A percentile compares a stretch with the other conserved stretches of the same genome.
Conservation (phyloP, 2,113 vertebrate genomes). For the Podarcis raffonei region DNA sequence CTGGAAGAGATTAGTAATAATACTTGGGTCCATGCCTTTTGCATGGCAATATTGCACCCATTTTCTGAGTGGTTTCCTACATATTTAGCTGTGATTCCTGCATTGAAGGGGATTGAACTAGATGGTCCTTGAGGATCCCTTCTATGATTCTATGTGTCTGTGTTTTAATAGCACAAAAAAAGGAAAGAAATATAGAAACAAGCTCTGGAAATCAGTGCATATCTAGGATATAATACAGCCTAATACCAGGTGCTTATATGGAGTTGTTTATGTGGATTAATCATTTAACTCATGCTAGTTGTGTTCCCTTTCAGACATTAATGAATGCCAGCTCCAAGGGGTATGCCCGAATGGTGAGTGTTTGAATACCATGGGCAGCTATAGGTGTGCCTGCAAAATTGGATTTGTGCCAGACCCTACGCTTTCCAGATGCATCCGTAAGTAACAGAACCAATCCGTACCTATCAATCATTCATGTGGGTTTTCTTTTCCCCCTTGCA, state of each 20-base stretch:
- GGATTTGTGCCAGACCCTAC: constrained; percentile 88
- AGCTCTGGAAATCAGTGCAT: background rate
- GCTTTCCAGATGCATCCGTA: constrained; percentile 89
- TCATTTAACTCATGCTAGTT: constrained; percentile 20
- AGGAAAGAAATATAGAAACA: background rate
- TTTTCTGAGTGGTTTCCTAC: background rate
- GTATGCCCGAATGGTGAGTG: constrained; percentile 94
- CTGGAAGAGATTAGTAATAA: no score
- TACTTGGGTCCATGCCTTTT: no score
- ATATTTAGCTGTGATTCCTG: background rate
- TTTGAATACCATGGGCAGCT: constrained; percentile 94
- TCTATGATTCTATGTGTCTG: no score
- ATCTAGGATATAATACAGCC: background rate
- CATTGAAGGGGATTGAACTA: no score
- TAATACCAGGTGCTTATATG: background rate
- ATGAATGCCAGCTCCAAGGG: constrained; percentile 92
- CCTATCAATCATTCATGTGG: background rate
- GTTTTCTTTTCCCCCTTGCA: background rate
- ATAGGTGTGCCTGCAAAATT: constrained; percentile 90
- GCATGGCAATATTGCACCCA: no score
- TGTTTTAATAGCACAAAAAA: background rate
- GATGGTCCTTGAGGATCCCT: no score
- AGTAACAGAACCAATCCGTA: constrained; percentile 71
- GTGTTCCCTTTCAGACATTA: constrained; percentile 83
- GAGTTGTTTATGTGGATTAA: background rate